Percentiles rank a stretch among this genome's conserved stretches.
These are phyloP conservation scores for Phoenicopterus ruber DNA, from an alignment of 2,113 vertebrate species.

Conservation along the genomic window DNA sequence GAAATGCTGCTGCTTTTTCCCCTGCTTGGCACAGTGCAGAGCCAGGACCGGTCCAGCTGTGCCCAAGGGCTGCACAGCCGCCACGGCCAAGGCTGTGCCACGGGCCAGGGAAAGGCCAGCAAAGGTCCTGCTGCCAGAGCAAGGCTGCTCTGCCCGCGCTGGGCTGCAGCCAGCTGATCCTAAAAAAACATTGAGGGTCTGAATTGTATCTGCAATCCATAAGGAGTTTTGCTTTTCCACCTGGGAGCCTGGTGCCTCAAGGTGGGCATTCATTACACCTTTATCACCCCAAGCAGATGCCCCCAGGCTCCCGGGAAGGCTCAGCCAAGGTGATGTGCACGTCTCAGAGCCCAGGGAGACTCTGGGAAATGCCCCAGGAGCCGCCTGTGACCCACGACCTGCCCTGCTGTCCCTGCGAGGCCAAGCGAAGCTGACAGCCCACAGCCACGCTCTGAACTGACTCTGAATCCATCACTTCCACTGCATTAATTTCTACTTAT, in stretches of 20 bases:
- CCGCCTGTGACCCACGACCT: neutral
- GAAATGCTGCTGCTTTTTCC: neutral
- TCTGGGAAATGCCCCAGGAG: neutral
- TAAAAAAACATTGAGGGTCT: neutral
- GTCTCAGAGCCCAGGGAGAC: neutral
- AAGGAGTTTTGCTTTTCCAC: neutral
- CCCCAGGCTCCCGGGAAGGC: neutral
- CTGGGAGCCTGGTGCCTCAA: neutral
- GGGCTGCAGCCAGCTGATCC: neutral
- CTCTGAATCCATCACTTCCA: conserved; percentile 14
- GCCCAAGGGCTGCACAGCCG: neutral
- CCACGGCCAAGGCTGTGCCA: neutral
- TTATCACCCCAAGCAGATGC: neutral
- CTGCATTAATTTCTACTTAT: conserved; percentile 25
- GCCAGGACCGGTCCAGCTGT: rapidly evolving
- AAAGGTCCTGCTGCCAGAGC: neutral
- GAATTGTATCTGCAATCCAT: neutral
- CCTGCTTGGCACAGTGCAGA: neutral
- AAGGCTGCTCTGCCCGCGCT: neutral
- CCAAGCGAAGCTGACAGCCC: neutral
- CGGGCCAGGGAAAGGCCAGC: neutral
- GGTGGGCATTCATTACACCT: neutral
- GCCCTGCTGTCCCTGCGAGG: neutral
- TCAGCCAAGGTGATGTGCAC: neutral
- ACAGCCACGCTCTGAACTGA: neutral